Conservation (phyloP, 1,140 invertebrate species). For the Drosophila lacteicornis region DNA sequence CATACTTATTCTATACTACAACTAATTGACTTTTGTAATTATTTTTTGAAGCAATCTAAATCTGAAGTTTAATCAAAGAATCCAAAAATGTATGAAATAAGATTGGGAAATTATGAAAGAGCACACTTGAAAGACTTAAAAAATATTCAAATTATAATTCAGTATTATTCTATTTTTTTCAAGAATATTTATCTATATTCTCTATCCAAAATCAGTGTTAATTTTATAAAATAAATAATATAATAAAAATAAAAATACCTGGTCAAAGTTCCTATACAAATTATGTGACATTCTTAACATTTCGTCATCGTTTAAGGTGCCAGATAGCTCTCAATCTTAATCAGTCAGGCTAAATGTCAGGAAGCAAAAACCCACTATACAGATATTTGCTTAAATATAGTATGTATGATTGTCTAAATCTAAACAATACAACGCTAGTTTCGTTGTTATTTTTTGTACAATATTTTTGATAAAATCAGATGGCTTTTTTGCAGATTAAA, state of each 20-base stretch:
- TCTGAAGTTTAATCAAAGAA: too few species aligned
- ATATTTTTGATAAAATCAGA: not conserved
- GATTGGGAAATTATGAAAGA: not conserved
- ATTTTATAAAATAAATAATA: not conserved
- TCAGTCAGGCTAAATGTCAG: slow-evolving; percentile 25
- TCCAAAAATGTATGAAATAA: not conserved
- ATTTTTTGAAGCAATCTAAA: not conserved
- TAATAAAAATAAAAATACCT: not conserved
- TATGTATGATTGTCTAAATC: not conserved
- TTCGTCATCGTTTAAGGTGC: not conserved
- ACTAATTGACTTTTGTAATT: slow-evolving; percentile 9
- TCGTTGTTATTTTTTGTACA: not conserved
- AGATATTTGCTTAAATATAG: slow-evolving; percentile 6
- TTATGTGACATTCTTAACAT: not conserved
- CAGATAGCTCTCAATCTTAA: slow-evolving; percentile 27
- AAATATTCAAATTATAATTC: too few species aligned
- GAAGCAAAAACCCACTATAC: slow-evolving; percentile 1
- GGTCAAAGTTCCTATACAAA: not conserved
- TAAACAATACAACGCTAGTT: not conserved
- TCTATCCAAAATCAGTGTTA: not conserved
- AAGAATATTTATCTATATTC: too few species aligned
- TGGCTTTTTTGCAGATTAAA: slow-evolving; percentile 4
- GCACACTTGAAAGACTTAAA: too few species aligned
- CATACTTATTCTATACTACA: not conserved
- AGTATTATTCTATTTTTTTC: too few species aligned